Percentiles rank a stretch among this genome's conserved stretches.
phyloP scores from a whole-genome alignment of 2,888 invertebrate species.

The Melikaiella ostensackeni region DNA sequence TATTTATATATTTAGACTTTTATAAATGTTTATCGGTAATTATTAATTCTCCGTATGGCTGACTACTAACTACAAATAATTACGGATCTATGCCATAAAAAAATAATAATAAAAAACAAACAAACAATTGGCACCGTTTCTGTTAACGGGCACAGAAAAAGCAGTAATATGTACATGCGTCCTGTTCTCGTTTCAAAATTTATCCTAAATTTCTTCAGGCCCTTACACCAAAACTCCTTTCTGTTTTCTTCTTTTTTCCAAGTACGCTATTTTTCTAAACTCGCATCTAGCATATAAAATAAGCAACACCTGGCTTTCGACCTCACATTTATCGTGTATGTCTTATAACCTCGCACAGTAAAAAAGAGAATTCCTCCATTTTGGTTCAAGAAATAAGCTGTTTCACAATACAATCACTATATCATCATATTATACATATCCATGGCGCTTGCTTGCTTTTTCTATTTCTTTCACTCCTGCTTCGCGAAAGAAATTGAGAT shows the following conservation, averaged over 20 bases:
- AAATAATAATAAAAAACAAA: constrained; percentile 36
- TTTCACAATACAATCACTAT: constrained; percentile 35
- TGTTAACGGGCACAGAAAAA: constrained; percentile 12
- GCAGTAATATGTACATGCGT: constrained; percentile 29
- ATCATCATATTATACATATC: constrained; percentile 36
- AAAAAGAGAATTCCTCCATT: constrained; percentile 15
- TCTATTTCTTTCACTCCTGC: constrained; percentile 31
- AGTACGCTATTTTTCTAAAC: constrained; percentile 3
- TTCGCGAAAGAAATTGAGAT: constrained; percentile 29
- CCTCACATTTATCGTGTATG: constrained; percentile 7
- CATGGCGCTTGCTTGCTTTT: constrained; percentile 16
- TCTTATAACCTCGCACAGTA: constrained; percentile 12
- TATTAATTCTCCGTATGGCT: constrained; percentile 72
- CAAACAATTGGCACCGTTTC: constrained; percentile 18
- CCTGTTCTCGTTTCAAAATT: constrained; percentile 15
- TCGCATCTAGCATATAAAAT: constrained; percentile 19
- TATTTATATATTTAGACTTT: constrained; percentile 59
- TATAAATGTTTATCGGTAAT: constrained; percentile 69
- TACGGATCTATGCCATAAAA: constrained; percentile 28
- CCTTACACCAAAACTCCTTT: constrained; percentile 13
- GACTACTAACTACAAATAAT: constrained; percentile 66
- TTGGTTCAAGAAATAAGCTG: constrained; percentile 30
- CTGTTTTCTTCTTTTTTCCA: constrained; percentile 1
- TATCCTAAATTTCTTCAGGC: constrained; percentile 26
- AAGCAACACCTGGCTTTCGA: constrained; percentile 12